Base-by-base conservation (phyloP, 35 echinoderm and acorn worm genomes). In the Ophiothrix spiculata region DNA sequence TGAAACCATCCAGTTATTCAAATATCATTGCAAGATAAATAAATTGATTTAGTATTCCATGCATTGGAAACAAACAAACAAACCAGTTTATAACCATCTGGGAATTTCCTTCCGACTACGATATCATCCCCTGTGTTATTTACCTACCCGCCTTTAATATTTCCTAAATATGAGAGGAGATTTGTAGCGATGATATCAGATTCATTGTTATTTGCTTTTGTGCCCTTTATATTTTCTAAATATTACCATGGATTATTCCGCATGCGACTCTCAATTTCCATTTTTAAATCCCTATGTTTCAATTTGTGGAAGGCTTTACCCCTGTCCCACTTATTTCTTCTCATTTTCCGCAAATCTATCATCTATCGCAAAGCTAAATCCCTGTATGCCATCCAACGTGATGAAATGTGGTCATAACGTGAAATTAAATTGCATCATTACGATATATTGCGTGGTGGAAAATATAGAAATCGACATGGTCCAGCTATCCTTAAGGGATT, bases 371-470 rank as follows among this genome's bases (percentile, higher is more conserved):
- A 25, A 15, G 17, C 60, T 69, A 69, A 69, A 69, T 69, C 60
- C 60, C 60, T n/a, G 60, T 28, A 69, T 69, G 29, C 60, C 60
- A 69, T 69, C 17, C 6, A 10, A 69, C 60, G 10, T 12, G 8
- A 69, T 69, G 60, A 69, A 12, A 69, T 69, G 60, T 69, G 60
- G 60, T 69, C 60, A 10, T 69, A 69, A 69, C 60, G 4, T 69
- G 60, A 69, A 69, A 69, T 25, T 69, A 69, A 69, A 69, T 69
- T 69, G 60, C 60, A 69, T 69, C 60, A 69, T 69, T 69, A 69
- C 60, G 17, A 25, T 28, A 69, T 69, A n/a, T 69, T 69, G 60
- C 60, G 3, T 19, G 19, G 25, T 69, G 10, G 8, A 15, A 28
- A 69, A 69, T 69, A 69, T 69, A 69, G 29, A 69, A 10, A 15